Base-by-base conservation (phyloP, 1,140 invertebrate genomes). In the Piezodorus guildinii region DNA sequence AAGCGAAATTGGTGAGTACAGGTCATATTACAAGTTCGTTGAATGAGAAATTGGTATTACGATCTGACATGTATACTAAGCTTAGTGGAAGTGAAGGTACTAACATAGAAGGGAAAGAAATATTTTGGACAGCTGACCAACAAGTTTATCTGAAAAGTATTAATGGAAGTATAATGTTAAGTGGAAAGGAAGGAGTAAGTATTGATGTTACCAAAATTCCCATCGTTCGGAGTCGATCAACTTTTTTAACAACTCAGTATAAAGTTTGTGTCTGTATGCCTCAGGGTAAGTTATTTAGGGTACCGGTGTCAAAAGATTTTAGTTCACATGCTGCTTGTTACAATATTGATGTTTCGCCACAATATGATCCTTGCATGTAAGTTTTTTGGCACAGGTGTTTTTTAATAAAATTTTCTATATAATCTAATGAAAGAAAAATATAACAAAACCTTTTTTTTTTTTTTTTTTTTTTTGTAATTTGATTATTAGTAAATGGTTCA, bases 231-330 rank as follows among this genome's bases (percentile, higher is more conserved):
- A 56, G 86, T 86, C 0, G 78, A 90, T 1, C 83, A 77, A 0
- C 84, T 54, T 15, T 68, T 65, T 15, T 63, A 67, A 23, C 60
- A 70, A 66, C 71, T 0, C 88, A 91, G 71, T 93, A 85, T 71
- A 92, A 92, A 76, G 77, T 94, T 3, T 94, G 90, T 66, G 83
- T 92, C 2, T 93, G 90, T 70, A 91, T 91, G 88, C 89, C 90
- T 0, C 79, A 85, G 65, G 90, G 90, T 0, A 88, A 86, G 70
- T 72, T 94, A 9, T 94, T 91, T 69, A 79, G 83, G 66, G 79
- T 94, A 4, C 82, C 85, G 0, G 80, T 87, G 3, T 80, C 81
- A 15, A 76, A 74, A 3, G 81, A 77, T 17, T 73, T 72, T 52
- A 79, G 74, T 68, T 67, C 68, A 21, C 65, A 69, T 25, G 63